phyloP scores from a whole-genome alignment of 2,113 vertebrate species.

The Esox niger region DNA sequence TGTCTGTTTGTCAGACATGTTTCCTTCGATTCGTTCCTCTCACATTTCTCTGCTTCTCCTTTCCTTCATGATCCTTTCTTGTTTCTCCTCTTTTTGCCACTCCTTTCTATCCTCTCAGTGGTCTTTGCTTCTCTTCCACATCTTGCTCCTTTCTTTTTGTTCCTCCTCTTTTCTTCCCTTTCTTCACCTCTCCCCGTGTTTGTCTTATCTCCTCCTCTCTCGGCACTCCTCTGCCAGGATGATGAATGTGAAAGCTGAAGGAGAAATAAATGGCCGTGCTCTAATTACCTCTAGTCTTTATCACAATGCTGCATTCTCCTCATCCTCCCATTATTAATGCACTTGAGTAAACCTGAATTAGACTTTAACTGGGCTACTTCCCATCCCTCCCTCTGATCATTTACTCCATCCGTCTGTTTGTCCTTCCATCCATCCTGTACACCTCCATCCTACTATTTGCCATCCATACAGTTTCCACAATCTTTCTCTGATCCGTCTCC shows the following conservation, averaged over 20 bases:
- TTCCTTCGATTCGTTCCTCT: not conserved
- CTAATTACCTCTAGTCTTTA: not conserved
- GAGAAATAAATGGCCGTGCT: constrained; percentile 1
- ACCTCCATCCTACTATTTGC: not conserved
- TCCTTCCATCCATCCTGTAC: not conserved
- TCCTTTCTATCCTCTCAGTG: no score
- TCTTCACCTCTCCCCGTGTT: no score
- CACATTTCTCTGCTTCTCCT: not conserved
- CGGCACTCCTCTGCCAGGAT: not conserved
- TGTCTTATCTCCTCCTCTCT: not conserved
- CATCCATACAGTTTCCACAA: no score
- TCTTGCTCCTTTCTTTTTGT: no score
- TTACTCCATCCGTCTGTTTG: not conserved
- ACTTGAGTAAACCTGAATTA: constrained; percentile 4
- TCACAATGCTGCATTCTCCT: constrained; percentile 4
- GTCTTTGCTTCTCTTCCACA: not conserved
- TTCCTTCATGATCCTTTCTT: not conserved
- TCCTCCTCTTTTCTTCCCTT: not conserved
- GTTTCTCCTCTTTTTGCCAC: not conserved
- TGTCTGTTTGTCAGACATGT: not conserved
- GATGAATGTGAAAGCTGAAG: not conserved
- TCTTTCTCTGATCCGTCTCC: no score
- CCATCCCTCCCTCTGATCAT: not conserved
- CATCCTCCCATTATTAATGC: constrained; percentile 5
- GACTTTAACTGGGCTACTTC: constrained; percentile 1